phyloP scores from a whole-genome alignment of 2,888 invertebrate species.

The Epiblema foenella region DNA sequence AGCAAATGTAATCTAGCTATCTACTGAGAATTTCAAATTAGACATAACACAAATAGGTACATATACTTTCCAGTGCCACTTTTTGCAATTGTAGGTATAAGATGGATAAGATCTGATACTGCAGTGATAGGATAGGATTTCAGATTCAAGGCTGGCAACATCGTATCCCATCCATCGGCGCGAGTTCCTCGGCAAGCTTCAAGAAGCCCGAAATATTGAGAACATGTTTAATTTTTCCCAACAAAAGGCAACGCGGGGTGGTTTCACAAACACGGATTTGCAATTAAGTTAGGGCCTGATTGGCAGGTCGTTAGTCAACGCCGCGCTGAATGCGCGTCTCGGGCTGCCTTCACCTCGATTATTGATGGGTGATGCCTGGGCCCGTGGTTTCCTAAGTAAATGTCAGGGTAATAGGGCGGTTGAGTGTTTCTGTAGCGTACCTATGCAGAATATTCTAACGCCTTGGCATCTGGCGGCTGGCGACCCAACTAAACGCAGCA shows the following conservation, averaged over 20 bases:
- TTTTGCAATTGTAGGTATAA: no score
- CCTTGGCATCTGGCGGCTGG: background rate
- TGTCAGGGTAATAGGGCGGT: conserved; percentile 38
- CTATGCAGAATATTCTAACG: background rate
- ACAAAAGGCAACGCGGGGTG: conserved; percentile 75
- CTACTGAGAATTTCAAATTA: background rate
- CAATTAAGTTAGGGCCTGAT: conserved; percentile 84
- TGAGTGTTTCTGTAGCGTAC: conserved; percentile 27
- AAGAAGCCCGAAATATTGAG: conserved; percentile 47
- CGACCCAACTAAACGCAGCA: background rate
- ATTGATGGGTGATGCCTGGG: conserved; percentile 43
- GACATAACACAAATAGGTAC: no score
- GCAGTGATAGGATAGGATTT: no score
- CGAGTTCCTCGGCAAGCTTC: conserved; percentile 15
- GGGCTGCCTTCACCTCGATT: conserved; percentile 39
- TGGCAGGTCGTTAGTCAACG: conserved; percentile 85
- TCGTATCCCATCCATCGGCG: background rate
- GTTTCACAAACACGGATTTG: conserved; percentile 83
- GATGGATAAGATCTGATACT: no score
- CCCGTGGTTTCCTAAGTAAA: conserved; percentile 44
- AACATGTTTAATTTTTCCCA: conserved; percentile 78
- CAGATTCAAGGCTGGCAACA: background rate
- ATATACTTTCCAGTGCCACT: no score
- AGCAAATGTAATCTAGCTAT: background rate
- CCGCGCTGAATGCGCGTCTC: conserved; percentile 72